These are phyloP conservation scores for Scaptomyza polygonia DNA, from an alignment of 2,888 invertebrate genomes.

Conservation along the genomic window DNA sequence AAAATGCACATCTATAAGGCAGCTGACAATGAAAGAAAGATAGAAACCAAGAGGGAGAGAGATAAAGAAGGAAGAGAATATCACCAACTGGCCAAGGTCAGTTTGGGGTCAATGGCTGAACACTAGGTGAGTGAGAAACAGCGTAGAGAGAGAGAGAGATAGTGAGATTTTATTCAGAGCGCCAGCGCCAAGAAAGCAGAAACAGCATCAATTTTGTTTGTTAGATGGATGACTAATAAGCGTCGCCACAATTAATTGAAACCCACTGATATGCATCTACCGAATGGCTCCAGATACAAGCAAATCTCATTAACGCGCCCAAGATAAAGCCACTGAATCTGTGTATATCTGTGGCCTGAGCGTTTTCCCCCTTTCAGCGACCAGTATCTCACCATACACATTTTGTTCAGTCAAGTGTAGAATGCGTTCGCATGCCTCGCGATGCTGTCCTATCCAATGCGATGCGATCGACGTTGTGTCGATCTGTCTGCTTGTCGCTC, in stretches of 20 bases:
- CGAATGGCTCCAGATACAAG: constrained; percentile 83
- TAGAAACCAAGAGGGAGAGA: neutral
- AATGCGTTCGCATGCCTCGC: constrained; percentile 18
- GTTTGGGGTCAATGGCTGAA: constrained; percentile 66
- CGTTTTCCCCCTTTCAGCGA: constrained; percentile 23
- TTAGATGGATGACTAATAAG: constrained; percentile 84
- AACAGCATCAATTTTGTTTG: constrained; percentile 69
- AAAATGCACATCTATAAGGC: constrained; percentile 59
- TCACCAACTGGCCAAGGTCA: constrained; percentile 61
- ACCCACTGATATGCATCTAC: constrained; percentile 82
- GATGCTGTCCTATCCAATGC: constrained; percentile 20
- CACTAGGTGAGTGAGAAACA: constrained; percentile 45
- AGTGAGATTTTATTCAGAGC: constrained; percentile 42
- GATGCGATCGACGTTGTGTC: constrained; percentile 46
- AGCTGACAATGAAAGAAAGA: constrained; percentile 17
- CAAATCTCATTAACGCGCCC: constrained; percentile 84
- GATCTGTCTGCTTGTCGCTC: constrained; percentile 13
- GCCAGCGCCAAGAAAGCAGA: constrained; percentile 26
- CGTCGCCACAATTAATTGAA: constrained; percentile 82
- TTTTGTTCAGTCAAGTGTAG: constrained; percentile 78
- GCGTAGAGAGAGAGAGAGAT: constrained; percentile 16
- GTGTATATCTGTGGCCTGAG: constrained; percentile 17
- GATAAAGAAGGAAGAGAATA: neutral
- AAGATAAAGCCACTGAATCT: constrained; percentile 78
- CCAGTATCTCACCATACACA: constrained; percentile 65